A percentile compares a stretch with the other conserved stretches of the same genome.
These are phyloP conservation scores for Notothenia coriiceps DNA, from an alignment of 2,113 vertebrate genomes.

Conservation along the genomic window DNA sequence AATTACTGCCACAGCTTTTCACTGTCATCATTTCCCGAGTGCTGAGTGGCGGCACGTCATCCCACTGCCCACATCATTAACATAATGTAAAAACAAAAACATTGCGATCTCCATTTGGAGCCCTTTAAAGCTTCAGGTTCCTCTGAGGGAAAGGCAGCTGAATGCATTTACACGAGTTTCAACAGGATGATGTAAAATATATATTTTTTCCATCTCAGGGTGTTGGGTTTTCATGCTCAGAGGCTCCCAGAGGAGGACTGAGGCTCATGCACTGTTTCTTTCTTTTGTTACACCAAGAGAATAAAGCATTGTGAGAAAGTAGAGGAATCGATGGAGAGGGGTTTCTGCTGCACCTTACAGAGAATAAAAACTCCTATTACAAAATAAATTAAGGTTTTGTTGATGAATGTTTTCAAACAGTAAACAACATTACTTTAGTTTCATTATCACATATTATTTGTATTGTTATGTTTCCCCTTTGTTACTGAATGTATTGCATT, in stretches of 20 bases:
- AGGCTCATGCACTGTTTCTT: constrained; percentile 33
- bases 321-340: neutral
- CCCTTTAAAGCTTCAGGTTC: neutral
- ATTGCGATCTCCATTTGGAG: neutral
- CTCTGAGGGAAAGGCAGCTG: constrained; percentile 8
- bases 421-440: neutral
- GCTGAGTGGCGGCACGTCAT: neutral
- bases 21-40: neutral
- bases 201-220: constrained; percentile 37
- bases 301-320: neutral
- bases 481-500: no score
- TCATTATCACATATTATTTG: no score
- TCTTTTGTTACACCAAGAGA: constrained; percentile 27
- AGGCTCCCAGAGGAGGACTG: constrained; percentile 20
- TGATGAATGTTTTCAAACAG: neutral
- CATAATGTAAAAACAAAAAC: constrained; percentile 2
- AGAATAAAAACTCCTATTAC: neutral
- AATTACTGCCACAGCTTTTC: constrained; percentile 50
- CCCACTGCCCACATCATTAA: neutral
- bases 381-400: neutral
- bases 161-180: constrained; percentile 20
- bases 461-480: no score
- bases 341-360: neutral
- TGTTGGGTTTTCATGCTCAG: constrained; percentile 47
- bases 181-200: constrained; percentile 52